A percentile compares a stretch with the other conserved stretches of the same genome.
Conservation (phyloP, 2,797 vertebrate species). For the Enteromius mattozi region DNA sequence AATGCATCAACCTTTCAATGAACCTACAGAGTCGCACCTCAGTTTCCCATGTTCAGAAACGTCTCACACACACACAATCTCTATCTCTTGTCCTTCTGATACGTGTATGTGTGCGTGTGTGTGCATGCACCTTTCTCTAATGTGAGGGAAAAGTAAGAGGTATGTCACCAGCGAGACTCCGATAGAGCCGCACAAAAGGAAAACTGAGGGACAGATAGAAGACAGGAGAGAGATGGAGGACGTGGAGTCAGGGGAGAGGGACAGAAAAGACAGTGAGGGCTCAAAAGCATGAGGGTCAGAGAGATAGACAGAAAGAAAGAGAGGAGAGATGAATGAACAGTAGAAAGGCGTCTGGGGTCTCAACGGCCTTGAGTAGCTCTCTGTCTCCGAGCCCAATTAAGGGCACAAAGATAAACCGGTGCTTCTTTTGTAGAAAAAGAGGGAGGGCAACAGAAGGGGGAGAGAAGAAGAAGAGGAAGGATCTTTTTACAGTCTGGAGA, state of each 20-base stretch:
- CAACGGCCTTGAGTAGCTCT: slow-evolving; percentile 61
- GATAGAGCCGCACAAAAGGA: slow-evolving; percentile 24
- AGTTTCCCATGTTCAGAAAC: slow-evolving; percentile 62
- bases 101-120: slow-evolving; percentile 24
- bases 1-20: slow-evolving; percentile 47
- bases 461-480: slow-evolving; percentile 61
- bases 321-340: slow-evolving; percentile 62
- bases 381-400: slow-evolving; percentile 70
- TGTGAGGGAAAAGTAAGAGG: slow-evolving; percentile 42
- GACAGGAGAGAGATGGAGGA: slow-evolving; percentile 39
- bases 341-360: slow-evolving; percentile 64
- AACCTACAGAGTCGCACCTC: slow-evolving; percentile 59
- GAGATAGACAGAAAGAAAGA: slow-evolving; percentile 53
- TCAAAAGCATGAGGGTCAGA: slow-evolving; percentile 48
- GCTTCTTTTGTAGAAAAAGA: slow-evolving; percentile 58
- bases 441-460: slow-evolving; percentile 51
- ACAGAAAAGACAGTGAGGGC: slow-evolving; percentile 39
- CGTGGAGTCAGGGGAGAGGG: slow-evolving; percentile 48
- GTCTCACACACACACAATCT: slow-evolving; percentile 29
- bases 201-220: slow-evolving; percentile 41
- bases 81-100: slow-evolving; percentile 36
- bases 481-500: slow-evolving; percentile 74
- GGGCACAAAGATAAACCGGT: slow-evolving; percentile 65
- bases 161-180: slow-evolving; percentile 28
- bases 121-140: slow-evolving; percentile 34